phyloP scores from a whole-genome alignment of 2,797 vertebrate genomes.

The Crocidura indochinensis region DNA sequence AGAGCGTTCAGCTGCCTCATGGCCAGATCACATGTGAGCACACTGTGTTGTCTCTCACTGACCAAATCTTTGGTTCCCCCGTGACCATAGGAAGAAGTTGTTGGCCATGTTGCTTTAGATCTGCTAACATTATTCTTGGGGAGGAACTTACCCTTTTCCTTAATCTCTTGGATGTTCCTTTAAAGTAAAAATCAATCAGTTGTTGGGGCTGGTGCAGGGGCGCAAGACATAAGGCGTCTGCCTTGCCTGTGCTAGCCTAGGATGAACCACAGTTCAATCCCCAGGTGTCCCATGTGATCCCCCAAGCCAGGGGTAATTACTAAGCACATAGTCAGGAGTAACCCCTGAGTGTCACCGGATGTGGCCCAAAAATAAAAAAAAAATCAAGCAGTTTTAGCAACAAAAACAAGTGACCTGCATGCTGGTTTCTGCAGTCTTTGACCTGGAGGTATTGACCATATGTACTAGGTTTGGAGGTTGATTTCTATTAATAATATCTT shows the following conservation, averaged over 20 bases:
- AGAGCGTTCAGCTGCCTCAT: neutral
- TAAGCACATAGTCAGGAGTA: too few species aligned
- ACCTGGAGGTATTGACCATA: neutral
- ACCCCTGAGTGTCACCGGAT: too few species aligned
- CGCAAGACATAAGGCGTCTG: too few species aligned
- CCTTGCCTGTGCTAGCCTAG: too few species aligned
- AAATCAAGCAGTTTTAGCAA: neutral
- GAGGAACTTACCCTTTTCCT: neutral
- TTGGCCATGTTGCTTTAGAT: neutral
- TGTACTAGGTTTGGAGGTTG: neutral
- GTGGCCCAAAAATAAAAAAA: too few species aligned
- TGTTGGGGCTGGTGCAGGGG: neutral
- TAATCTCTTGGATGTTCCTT: slow-evolving; percentile 21
- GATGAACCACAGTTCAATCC: too few species aligned
- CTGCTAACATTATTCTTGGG: neutral
- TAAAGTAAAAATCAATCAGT: slow-evolving; percentile 12
- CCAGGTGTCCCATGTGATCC: too few species aligned
- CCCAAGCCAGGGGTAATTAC: too few species aligned
- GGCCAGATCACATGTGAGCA: neutral
- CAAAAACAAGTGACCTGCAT: neutral
- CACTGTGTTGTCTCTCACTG: neutral
- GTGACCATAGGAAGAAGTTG: neutral
- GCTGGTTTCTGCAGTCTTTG: neutral
- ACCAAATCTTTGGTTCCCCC: neutral
- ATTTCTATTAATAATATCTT: neutral